Conservation (phyloP, 2,888 invertebrate genomes). For the Eugnorisma glareosa region DNA sequence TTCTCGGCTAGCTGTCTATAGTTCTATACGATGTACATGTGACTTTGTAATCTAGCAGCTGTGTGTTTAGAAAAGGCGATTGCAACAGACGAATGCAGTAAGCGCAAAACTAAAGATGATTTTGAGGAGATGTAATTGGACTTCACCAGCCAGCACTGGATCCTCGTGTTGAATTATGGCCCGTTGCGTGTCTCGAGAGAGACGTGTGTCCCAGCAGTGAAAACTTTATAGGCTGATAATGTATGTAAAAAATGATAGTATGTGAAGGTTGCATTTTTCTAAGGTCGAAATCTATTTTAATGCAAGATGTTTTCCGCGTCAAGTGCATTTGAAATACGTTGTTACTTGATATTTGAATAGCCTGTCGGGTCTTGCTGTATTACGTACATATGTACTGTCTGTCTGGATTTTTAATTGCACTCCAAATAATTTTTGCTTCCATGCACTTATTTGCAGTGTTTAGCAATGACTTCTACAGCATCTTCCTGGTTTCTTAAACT, state of each 20-base stretch:
- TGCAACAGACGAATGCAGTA: not conserved
- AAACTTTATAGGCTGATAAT: not conserved
- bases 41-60: conserved; percentile 8
- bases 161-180: too few relatives aligned
- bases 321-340: conserved; percentile 1
- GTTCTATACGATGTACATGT: not conserved
- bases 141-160: too few relatives aligned
- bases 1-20: conserved; percentile 35
- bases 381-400: not conserved
- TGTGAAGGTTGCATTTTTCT: not conserved
- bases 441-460: not conserved
- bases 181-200: too few relatives aligned
- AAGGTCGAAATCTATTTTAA: not conserved
- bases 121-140: not conserved
- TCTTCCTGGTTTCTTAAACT: not conserved
- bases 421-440: not conserved
- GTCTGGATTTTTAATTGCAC: conserved; percentile 5
- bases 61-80: conserved; percentile 2
- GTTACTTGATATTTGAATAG: not conserved
- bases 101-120: not conserved
- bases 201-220: not conserved
- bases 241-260: too few relatives aligned
- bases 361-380: not conserved
- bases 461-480: not conserved
- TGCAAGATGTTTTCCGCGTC: not conserved